Evolutionary conservation across 2,113 vertebrate genomes (phyloP), one percentile per base, ranked within the genome.

Genomic region (Sclerurus mexicanus): DNA sequence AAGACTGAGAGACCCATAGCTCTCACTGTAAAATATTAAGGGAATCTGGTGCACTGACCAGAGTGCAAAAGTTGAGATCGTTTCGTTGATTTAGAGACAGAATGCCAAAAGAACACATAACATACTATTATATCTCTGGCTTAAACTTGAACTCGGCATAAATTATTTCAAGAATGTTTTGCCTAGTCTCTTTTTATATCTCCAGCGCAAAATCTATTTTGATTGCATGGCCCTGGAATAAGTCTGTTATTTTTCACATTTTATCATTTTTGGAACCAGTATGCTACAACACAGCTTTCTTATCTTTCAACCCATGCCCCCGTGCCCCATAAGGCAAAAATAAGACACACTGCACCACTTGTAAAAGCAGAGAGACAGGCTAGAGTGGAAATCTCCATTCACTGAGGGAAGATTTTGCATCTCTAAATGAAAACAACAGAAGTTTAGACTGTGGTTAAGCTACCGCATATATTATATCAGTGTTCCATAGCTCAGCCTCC

Each of bases 111-210:
- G 82, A 94, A 85, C 92, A 93, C 79, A 96, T 87, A 96, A 89
- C 89, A 95, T 92, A 89, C 73, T 75, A 69, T 40, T 97, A 74
- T 73, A 95, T 69, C 91, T 93, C 79, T 94, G 94, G 40, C 92
- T 96, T 95, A 88, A 95, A 94, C 92, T 96, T 97, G 94, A 97
- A 96, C 95, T 95, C 56, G 22, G 93, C 59, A 95, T 95, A 97
- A 97, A 95, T 97, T 94, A 97, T 95, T 96, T 88, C 89, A 95
- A 83, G 93, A 97, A 97, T 97, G 93, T 94, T 97, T 95, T 95
- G 52, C 80, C 66, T 74, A 90, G 95, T 63, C 30, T 92, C 53
- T 94, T 97, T 97, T 96, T 96, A 94, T 93, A 95, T 94, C 91
- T 97, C 40, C 67, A 93, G 72, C 39, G 40, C 80, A 95, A 96